phyloP scores from a whole-genome alignment of 2,888 invertebrate genomes.

The Microctonus hyperodae region DNA sequence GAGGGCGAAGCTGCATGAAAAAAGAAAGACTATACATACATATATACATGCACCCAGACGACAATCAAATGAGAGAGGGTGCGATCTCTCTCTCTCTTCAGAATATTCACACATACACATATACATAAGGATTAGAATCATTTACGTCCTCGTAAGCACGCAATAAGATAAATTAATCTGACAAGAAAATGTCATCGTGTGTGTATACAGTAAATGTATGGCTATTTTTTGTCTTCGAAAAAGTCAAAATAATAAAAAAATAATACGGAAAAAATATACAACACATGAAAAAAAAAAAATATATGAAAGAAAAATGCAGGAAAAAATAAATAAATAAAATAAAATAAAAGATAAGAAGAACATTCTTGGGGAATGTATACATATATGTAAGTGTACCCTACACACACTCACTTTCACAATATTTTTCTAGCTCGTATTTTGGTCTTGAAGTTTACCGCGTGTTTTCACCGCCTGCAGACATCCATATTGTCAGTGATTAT shows the following conservation, averaged over 20 bases:
- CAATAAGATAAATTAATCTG: slow-evolving; percentile 41
- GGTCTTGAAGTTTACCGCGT: slow-evolving; percentile 24
- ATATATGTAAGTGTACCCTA: background rate
- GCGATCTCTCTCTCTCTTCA: background rate
- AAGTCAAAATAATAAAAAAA: slow-evolving; percentile 9
- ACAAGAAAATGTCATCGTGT: slow-evolving; percentile 10
- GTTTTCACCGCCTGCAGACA: slow-evolving; percentile 43
- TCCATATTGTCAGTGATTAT: slow-evolving; percentile 40
- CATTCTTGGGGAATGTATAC: background rate
- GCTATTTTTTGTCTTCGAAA: too few relatives aligned
- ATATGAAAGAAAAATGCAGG: too few relatives aligned
- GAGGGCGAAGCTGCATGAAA: background rate
- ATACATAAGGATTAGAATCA: background rate
- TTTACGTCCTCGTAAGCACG: slow-evolving; percentile 10
- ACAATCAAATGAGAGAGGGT: background rate
- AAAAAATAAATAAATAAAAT: background rate
- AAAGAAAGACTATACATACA: too few relatives aligned
- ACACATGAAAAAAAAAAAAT: too few relatives aligned
- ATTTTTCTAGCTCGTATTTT: slow-evolving; percentile 40
- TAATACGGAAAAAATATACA: too few relatives aligned
- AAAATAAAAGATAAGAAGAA: background rate
- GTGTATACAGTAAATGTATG: too few relatives aligned
- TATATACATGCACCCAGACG: too few relatives aligned
- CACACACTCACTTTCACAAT: slow-evolving; percentile 32
- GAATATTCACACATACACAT: background rate